These are phyloP conservation scores for Narcine bancroftii DNA, from an alignment of 2,113 vertebrate genomes.

Conservation along the genomic window DNA sequence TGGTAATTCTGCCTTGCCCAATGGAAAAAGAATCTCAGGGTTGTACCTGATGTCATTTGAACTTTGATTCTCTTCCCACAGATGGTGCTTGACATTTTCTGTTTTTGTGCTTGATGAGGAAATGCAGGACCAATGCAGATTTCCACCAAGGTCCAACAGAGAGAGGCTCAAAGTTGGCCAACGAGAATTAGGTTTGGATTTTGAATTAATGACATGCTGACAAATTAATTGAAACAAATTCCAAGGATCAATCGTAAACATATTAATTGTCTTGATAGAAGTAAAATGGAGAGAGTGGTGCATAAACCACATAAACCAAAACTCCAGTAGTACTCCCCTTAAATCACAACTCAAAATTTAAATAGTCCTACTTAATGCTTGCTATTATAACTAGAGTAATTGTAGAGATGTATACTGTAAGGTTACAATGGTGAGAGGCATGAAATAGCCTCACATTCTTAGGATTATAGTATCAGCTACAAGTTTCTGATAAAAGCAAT, in stretches of 20 bases:
- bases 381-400: not conserved
- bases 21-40: too few relatives aligned
- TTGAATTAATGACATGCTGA: not conserved
- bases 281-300: not conserved
- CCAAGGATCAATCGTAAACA: not conserved
- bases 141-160: too few relatives aligned
- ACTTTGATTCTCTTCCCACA: too few relatives aligned
- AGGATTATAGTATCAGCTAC: not conserved
- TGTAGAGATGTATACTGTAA: not conserved
- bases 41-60: too few relatives aligned
- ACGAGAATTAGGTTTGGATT: not conserved
- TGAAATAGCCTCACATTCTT: not conserved
- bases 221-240: not conserved
- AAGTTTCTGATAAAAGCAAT: not conserved
- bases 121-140: too few relatives aligned
- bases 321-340: not conserved
- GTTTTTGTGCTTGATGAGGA: too few relatives aligned
- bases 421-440: not conserved
- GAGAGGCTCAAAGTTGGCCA: not conserved
- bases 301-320: not conserved
- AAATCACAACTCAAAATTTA: not conserved
- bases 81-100: too few relatives aligned
- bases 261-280: not conserved
- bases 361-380: not conserved
- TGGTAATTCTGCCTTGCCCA: too few relatives aligned